Evolutionary conservation across 2,113 vertebrate genomes (phyloP), one percentile per base, ranked within the genome.

Genomic region (Cettia cetti): DNA sequence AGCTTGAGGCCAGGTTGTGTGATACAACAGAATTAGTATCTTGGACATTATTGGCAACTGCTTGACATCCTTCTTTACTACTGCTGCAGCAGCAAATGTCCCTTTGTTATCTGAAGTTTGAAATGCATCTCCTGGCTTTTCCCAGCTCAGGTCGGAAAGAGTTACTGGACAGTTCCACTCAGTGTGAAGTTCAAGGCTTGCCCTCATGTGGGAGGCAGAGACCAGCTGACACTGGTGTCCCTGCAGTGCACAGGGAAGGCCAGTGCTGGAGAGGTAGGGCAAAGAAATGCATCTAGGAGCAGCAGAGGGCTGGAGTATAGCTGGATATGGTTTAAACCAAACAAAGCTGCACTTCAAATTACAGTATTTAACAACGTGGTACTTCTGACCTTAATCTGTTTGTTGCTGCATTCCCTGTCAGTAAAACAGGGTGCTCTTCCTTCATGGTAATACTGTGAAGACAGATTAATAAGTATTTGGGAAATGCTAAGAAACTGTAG

Each of bases 141-240:
- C 80, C 53, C n/a, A n/a, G 5, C 26, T 39, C 2, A 8, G n/a
- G 27, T 20, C 0, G 0, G 39, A 45, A 69, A 39, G 59, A 75
- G 44, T 54, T n/a, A 33, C 0, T 26, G 59, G 66, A 18, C 18
- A 21, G 33, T 33, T 83, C 49, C 8, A 10, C 27, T 52, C 31
- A 9, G 52, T 5, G 2, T 42, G 14, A 90, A 69, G 54, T 71
- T 86, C 2, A 4, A 64, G 77, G 28, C 21, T 68, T 72, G 63
- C 39, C 61, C 72, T 64, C 3, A 1, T 1, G 1, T 7, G 18
- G 65, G 50, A 70, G 27, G 70, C 72, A 81, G 33, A 84, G 85
- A 68, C 49, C 56, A 28, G 70, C 47, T 0, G 6, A 54, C 5
- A 1, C 14, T 6, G 10, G 19, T 61, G 45, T 33, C 82, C 27